Percentiles rank a stretch among this genome's conserved stretches.
Evolutionary conservation across 92 coral and sea anemone species (phyloP).

Genomic region (Porites cylindrica): DNA sequence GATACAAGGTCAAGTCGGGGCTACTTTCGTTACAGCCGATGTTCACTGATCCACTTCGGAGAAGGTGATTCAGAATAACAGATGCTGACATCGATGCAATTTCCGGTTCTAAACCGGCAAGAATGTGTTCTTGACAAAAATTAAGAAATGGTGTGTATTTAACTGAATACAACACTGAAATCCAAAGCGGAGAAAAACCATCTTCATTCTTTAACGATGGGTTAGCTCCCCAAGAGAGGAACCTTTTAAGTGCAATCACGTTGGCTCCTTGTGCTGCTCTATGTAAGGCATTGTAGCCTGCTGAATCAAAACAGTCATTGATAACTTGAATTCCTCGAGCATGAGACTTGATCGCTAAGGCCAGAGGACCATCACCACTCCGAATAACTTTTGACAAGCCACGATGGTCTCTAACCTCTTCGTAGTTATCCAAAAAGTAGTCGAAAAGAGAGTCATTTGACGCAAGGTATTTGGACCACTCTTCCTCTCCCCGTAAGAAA

Average conservation of each 20-base stretch:
- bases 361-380: slow-evolving; percentile 9
- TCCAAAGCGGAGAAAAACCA: background rate
- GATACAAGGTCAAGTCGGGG: slow-evolving; percentile 30
- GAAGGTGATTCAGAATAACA: background rate
- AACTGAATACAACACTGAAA: slow-evolving; percentile 30
- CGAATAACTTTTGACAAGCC: background rate
- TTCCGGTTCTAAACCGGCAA: slow-evolving; percentile 21
- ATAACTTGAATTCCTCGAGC: background rate
- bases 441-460: slow-evolving; percentile 38
- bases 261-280: slow-evolving; percentile 81
- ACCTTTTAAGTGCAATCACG: slow-evolving; percentile 46
- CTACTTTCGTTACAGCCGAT: background rate
- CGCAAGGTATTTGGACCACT: background rate
- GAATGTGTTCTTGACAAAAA: background rate
- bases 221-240: slow-evolving; percentile 47
- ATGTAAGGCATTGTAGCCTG: slow-evolving; percentile 64
- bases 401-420: background rate
- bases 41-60: background rate
- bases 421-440: slow-evolving; percentile 30
- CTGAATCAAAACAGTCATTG: slow-evolving; percentile 41
- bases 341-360: background rate
- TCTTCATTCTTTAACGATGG: background rate
- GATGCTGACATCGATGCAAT: slow-evolving; percentile 38
- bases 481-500: background rate
- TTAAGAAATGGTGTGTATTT: background rate